Evolutionary conservation across 2,113 vertebrate genomes (phyloP).

Genomic region (Ptychochromis oligacanthus): DNA sequence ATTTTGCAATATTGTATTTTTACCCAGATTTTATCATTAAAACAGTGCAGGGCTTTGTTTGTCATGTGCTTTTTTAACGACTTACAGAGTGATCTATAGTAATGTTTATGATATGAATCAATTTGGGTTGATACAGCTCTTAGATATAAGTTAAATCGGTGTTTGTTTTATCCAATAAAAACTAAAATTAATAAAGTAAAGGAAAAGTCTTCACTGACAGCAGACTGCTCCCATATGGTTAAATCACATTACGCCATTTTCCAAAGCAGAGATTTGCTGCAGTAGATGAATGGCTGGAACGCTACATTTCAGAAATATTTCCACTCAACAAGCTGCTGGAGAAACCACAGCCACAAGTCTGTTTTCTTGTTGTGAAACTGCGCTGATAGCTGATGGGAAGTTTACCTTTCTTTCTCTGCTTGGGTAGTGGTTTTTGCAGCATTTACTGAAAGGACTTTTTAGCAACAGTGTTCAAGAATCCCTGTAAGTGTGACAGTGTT

Average conservation of each 20-base stretch:
- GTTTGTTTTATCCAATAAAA: background rate
- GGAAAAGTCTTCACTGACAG: background rate
- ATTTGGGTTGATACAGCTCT: background rate
- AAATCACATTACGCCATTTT: slow-evolving; percentile 4
- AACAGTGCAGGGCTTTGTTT: background rate
- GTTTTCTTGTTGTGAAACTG: background rate
- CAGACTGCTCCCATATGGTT: background rate
- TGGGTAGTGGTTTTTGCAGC: rapidly evolving
- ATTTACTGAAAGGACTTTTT: background rate
- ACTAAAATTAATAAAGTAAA: background rate
- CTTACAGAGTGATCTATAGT: background rate
- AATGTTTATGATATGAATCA: background rate
- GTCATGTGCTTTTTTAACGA: background rate
- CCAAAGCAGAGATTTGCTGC: slow-evolving; percentile 4
- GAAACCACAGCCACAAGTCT: background rate
- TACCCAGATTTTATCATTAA: background rate
- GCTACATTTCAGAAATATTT: background rate
- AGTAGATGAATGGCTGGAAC: slow-evolving; percentile 7
- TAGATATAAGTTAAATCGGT: background rate
- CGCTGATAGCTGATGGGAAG: background rate
- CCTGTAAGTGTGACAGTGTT: rapidly evolving
- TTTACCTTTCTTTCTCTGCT: background rate
- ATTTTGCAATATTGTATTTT: background rate
- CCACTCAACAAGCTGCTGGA: background rate
- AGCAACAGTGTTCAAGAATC: background rate